Percentiles rank a stretch among this genome's conserved stretches.
Conservation (phyloP, 2,888 invertebrate species). For the Cerceris ruficornis region DNA sequence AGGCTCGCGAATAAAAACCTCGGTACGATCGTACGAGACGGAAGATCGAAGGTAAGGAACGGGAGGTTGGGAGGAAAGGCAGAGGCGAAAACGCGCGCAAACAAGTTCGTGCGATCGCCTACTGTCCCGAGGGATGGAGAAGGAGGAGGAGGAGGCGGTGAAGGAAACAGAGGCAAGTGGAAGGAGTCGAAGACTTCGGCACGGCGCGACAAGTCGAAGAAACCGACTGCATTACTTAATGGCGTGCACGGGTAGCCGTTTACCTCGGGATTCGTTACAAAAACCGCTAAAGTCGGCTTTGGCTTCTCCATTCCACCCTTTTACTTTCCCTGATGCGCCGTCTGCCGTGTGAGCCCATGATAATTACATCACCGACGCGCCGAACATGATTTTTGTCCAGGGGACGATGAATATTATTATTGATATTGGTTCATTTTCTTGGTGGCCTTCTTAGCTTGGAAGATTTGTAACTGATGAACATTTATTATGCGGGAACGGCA, state of each 20-base stretch:
- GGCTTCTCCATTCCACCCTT: constrained; percentile 22
- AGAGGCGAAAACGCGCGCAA: constrained; percentile 55
- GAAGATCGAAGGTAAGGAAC: constrained; percentile 6
- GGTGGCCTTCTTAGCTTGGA: too few relatives aligned
- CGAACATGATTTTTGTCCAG: background rate
- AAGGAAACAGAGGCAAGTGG: background rate
- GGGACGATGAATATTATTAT: too few relatives aligned
- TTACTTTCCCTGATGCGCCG: constrained; percentile 20
- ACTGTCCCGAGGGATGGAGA: constrained; percentile 30
- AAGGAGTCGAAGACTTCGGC: constrained; percentile 34
- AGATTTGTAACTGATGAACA: too few relatives aligned
- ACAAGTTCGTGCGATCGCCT: constrained; percentile 58
- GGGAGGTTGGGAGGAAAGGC: constrained; percentile 6
- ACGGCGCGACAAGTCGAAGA: constrained; percentile 73
- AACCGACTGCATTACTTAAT: constrained; percentile 77
- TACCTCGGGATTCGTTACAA: constrained; percentile 63
- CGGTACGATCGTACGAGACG: constrained; percentile 33
- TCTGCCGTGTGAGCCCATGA: constrained; percentile 53
- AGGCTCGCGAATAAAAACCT: constrained; percentile 71
- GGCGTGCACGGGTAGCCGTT: constrained; percentile 71
- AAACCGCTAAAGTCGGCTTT: constrained; percentile 50
- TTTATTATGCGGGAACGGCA: too few relatives aligned
- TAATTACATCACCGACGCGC: constrained; percentile 67
- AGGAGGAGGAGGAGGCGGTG: background rate
- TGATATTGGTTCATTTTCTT: too few relatives aligned